A percentile compares a stretch with the other conserved stretches of the same genome.
These are phyloP conservation scores for Prochilodus magdalenae DNA, from an alignment of 2,113 vertebrate species.

Conservation along the genomic window DNA sequence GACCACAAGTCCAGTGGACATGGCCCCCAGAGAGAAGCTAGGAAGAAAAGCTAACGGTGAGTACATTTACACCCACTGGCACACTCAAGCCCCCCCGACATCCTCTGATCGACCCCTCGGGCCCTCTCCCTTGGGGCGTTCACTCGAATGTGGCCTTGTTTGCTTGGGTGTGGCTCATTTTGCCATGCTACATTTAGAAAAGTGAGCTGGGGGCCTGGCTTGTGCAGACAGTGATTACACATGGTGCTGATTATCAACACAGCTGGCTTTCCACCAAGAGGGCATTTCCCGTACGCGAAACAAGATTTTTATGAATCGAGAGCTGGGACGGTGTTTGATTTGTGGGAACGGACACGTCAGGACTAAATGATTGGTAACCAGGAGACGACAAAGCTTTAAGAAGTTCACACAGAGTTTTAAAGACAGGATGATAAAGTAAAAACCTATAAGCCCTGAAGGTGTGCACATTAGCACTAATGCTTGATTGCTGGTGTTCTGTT, in stretches of 20 bases:
- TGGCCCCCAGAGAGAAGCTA: conserved; percentile 67
- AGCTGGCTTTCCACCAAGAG: too few species aligned
- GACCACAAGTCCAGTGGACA: conserved; percentile 65
- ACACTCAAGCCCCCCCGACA: background rate
- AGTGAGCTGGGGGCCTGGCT: background rate
- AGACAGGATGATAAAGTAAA: too few species aligned
- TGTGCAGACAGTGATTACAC: background rate
- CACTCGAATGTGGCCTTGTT: conserved; percentile 8
- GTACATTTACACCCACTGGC: background rate
- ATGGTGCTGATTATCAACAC: background rate
- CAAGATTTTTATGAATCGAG: too few species aligned
- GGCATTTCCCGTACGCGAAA: background rate
- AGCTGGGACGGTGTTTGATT: too few species aligned
- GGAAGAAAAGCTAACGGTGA: conserved; percentile 75
- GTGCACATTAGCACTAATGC: too few species aligned
- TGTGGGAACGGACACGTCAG: too few species aligned
- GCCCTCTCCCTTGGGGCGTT: background rate
- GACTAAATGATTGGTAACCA: too few species aligned
- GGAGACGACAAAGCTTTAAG: too few species aligned
- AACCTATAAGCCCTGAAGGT: too few species aligned
- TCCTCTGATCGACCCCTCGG: background rate
- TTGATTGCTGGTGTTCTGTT: too few species aligned
- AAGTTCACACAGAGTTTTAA: too few species aligned
- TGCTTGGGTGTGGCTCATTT: background rate
- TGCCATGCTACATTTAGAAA: background rate